Base-by-base conservation (phyloP, 2,113 vertebrate genomes). In the Irena cyanogastra region DNA sequence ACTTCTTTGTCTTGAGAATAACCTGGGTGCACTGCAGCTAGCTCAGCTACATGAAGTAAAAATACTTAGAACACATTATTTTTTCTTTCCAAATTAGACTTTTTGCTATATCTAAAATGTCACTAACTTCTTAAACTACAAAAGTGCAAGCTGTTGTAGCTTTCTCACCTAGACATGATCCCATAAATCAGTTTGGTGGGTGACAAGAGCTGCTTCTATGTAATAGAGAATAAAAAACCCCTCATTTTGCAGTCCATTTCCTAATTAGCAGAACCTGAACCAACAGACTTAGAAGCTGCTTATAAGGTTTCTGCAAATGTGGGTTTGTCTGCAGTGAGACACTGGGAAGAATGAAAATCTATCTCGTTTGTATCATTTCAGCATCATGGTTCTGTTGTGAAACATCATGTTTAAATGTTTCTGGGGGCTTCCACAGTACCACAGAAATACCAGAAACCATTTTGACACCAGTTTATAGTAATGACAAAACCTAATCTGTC, bases 181-280 rank as follows among this genome's bases (percentile, higher is more conserved):
- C 22, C 44, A 68, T 47, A 91, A 87, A 77, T 56, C 33, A 37
- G 9, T 72, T 69, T 61, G n/a, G 10, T 75, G 22, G 12, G 19
- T 76, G 22, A 31, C 13, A 53, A 81, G 14, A 11, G 13, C 6
- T 72, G 20, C 10, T 84, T 85, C 3, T 16, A 6, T 2, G 1
- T 23, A 82, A 82, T 2, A 50, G 31, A 75, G 31, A 49, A 37
- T 50, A 13, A 71, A 61, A 26, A 0, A 0, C 0, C 11, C 11
- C 15, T 72, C 2, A 57, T 83, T 91, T 82, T 90, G 26, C 20
- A 37, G 23, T 76, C 71, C 6, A 26, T 79, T 91, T 85, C 20
- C 16, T 72, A 92, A 41, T 74, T 54, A 83, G 33, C n/a, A 92
- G 61, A 65, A 79, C 14, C 42, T n/a, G 31, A 96, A 45, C 23